phyloP scores from a whole-genome alignment of 2,113 vertebrate species.

The Zosterops borbonicus region DNA sequence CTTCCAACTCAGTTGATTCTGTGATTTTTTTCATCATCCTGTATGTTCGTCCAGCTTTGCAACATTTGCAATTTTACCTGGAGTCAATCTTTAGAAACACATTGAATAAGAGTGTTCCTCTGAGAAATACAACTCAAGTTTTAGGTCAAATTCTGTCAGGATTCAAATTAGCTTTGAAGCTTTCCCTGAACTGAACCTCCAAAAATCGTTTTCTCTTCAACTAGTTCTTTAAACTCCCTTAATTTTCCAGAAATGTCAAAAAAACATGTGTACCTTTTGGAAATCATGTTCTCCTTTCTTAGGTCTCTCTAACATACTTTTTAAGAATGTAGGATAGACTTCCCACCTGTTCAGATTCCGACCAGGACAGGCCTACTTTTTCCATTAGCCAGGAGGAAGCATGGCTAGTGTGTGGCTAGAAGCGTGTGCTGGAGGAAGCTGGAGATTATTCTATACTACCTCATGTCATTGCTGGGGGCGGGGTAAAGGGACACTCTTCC shows the following conservation, averaged over 20 bases:
- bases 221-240: neutral
- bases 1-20: neutral
- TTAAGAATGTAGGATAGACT: neutral
- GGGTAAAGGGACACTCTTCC: neutral
- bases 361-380: neutral
- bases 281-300: neutral
- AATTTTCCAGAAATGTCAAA: neutral
- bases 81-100: neutral
- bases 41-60: neutral
- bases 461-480: neutral
- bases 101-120: neutral
- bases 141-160: neutral
- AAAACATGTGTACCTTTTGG: neutral
- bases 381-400: neutral
- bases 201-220: neutral
- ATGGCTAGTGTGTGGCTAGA: neutral
- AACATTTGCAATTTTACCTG: constrained; percentile 1
- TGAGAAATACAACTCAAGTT: neutral
- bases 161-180: neutral
- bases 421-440: neutral
- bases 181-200: neutral
- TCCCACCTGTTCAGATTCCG: fast-evolving
- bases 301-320: neutral
- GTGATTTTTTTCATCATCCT: neutral
- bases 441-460: neutral